phyloP scores from a whole-genome alignment of 2,113 vertebrate species.

The Chaetura pelagica region DNA sequence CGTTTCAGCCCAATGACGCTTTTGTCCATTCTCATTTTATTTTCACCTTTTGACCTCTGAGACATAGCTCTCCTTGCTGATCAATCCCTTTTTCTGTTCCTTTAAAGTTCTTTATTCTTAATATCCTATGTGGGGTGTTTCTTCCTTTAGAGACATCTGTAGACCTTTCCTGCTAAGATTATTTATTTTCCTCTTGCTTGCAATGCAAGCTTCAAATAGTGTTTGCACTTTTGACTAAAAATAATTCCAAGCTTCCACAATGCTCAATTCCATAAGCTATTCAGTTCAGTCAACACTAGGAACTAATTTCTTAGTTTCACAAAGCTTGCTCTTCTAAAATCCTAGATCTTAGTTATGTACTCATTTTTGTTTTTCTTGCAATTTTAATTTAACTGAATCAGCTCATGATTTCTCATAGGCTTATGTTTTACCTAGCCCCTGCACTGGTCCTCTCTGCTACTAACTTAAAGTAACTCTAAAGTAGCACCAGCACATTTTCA shows the following conservation, averaged over 20 bases:
- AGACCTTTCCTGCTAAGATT: not conserved
- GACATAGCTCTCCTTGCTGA: conserved; percentile 2
- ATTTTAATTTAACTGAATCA: not conserved
- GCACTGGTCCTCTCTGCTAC: not conserved
- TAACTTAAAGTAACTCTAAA: not conserved
- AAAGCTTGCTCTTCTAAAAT: not conserved
- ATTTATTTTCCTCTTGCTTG: not conserved
- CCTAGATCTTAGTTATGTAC: not conserved
- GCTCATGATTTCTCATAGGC: not conserved
- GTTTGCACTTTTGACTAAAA: conserved; percentile 11
- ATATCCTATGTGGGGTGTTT: not conserved
- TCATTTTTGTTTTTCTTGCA: not conserved
- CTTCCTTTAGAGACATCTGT: not conserved
- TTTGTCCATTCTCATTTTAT: not conserved
- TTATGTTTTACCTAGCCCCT: not conserved
- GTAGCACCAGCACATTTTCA: not conserved
- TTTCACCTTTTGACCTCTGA: not conserved
- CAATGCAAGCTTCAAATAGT: not conserved
- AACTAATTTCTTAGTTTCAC: not conserved
- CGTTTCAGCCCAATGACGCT: not conserved
- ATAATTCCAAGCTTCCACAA: not conserved
- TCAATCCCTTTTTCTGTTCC: not conserved
- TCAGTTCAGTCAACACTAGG: not conserved
- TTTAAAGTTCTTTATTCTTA: conserved; percentile 1
- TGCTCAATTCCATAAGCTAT: not conserved